A percentile compares a stretch with the other conserved stretches of the same genome.
Evolutionary conservation across 1,140 invertebrate genomes (phyloP).

Genomic region (Hypsibius dujardini): DNA sequence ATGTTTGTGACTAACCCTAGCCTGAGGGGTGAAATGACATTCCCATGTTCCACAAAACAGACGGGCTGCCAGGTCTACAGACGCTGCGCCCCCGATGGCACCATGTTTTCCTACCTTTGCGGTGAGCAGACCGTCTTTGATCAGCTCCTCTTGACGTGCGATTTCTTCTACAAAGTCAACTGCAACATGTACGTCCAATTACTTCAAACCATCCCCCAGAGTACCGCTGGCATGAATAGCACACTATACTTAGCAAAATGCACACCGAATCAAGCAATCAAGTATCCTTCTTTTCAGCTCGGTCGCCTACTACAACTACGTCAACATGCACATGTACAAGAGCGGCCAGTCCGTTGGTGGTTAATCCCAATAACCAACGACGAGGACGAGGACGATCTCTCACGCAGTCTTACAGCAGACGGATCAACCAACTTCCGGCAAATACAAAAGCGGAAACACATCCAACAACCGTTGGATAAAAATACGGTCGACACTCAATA

Average conservation of each 20-base stretch:
- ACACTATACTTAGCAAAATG: neutral
- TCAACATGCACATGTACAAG: constrained; percentile 6
- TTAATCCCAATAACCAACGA: neutral
- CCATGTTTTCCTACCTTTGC: constrained; percentile 28
- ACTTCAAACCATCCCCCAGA: neutral
- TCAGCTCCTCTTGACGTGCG: constrained; percentile 29
- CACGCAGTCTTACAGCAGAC: too few relatives aligned
- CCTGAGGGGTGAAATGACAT: too few relatives aligned
- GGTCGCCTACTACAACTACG: neutral
- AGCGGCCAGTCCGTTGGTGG: neutral
- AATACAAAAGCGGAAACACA: too few relatives aligned
- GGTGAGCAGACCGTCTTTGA: constrained; percentile 31
- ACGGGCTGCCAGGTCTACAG: too few relatives aligned
- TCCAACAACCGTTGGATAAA: too few relatives aligned
- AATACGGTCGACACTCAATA: too few relatives aligned
- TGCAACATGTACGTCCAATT: neutral
- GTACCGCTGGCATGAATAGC: too few relatives aligned
- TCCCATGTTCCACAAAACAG: too few relatives aligned
- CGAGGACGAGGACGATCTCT: neutral
- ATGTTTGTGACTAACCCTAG: too few relatives aligned
- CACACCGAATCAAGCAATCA: neutral
- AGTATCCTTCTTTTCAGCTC: neutral
- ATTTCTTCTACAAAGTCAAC: constrained; percentile 10
- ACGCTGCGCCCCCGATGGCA: constrained; percentile 20
- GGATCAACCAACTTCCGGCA: too few relatives aligned